A percentile compares a stretch with the other conserved stretches of the same genome.
phyloP scores from a whole-genome alignment of 2,797 vertebrate genomes.

The Carcharodon carcharias region DNA sequence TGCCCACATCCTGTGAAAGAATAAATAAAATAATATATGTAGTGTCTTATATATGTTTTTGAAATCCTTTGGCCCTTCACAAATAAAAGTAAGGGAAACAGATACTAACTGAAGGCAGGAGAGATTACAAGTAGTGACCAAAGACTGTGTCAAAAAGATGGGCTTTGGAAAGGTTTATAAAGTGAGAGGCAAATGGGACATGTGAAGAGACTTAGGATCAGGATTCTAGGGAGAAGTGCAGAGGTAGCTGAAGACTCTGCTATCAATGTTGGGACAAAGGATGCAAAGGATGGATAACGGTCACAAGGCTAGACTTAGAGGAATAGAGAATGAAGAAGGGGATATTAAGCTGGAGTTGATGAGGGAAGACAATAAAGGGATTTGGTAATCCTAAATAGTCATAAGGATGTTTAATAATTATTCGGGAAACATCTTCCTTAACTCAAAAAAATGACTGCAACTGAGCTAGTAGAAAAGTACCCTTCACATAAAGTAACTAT shows the following conservation, averaged over 20 bases:
- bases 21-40: no score
- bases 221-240: neutral
- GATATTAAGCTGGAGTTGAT: neutral
- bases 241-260: neutral
- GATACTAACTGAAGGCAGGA: no score
- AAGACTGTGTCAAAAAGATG: neutral
- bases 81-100: no score
- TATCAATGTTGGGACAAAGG: neutral
- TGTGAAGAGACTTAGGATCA: neutral
- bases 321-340: neutral
- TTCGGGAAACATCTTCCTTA: neutral
- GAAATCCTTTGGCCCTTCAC: no score
- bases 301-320: neutral
- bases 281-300: neutral
- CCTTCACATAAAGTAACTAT: neutral
- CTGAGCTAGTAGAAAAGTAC: neutral
- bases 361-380: neutral
- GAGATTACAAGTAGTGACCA: no score
- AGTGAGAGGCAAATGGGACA: neutral
- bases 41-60: no score
- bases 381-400: neutral
- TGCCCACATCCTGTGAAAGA: no score
- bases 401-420: neutral
- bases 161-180: neutral
- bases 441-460: neutral